A percentile compares a stretch with the other conserved stretches of the same genome.
phyloP scores from a whole-genome alignment of 92 coral and sea anemone species.

The Palythoa heliodiscus region DNA sequence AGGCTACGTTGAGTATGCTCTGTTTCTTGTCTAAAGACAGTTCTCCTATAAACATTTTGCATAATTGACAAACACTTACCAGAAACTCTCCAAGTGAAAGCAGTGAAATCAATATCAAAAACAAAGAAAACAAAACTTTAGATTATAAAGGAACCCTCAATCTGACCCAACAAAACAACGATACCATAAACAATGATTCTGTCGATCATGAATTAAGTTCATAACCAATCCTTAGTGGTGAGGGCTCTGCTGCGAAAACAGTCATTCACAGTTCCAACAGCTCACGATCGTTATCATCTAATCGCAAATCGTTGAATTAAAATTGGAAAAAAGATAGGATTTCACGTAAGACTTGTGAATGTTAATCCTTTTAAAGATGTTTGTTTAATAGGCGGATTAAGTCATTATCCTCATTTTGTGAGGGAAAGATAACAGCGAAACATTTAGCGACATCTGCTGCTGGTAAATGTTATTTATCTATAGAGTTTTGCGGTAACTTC shows the following conservation, averaged over 20 bases:
- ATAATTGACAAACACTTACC: too few species aligned
- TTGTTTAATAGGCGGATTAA: constrained; percentile 10
- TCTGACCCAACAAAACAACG: too few species aligned
- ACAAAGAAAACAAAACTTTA: too few species aligned
- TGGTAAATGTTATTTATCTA: background rate
- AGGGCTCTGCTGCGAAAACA: background rate
- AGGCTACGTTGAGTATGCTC: too few species aligned
- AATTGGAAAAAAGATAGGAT: background rate
- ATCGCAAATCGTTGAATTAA: background rate
- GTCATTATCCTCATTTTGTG: constrained; percentile 17
- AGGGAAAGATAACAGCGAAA: constrained; percentile 17
- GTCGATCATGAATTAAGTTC: too few species aligned
- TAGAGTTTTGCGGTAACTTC: background rate
- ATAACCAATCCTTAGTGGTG: too few species aligned
- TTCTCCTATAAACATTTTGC: too few species aligned
- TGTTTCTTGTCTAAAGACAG: too few species aligned
- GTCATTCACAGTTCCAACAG: background rate
- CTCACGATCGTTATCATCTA: background rate
- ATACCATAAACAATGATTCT: too few species aligned
- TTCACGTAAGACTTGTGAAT: background rate
- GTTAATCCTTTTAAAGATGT: constrained; percentile 5
- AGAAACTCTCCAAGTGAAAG: too few species aligned
- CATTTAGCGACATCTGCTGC: background rate
- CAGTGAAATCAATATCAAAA: too few species aligned
- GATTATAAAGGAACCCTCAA: too few species aligned